Base-by-base conservation (phyloP, 2,797 vertebrate genomes). In the Fratercula arctica region DNA sequence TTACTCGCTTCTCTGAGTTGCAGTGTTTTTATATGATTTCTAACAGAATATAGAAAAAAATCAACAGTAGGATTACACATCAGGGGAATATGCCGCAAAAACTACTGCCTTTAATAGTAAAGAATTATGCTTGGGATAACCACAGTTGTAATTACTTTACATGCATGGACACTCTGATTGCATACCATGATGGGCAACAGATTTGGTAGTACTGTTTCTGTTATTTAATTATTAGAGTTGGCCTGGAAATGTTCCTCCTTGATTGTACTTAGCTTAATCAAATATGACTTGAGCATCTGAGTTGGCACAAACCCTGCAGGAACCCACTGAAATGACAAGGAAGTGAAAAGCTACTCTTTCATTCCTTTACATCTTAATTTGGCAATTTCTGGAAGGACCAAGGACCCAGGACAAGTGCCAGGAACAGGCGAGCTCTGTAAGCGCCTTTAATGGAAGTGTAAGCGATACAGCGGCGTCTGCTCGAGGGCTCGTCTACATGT, bases 181-280 rank as follows among this genome's bases (percentile, higher is more conserved):
- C 78, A 85, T 72, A 86, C 43, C 39, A 72, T 69, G 95, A 90
- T 91, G 92, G 96, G 92, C 90, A 96, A 94, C 93, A 96, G 87
- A 93, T 94, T 89, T 93, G 80, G 92, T 95, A 81, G 35, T 56
- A 87, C 59, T 70, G 41, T 78, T 87, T 92, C 87, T 87, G 64
- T 84, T 76, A 90, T 67, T 92, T 77, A 89, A 88, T 85, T 67
- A 87, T 74, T 74, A 89, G 51, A 77, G 13, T 76, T 94, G 96
- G 60, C 72, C 96, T 91, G 70, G 28, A 96, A 92, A 60, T 69
- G 39, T 73, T 94, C 89, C 85, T 91, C 85, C 70, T 94, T 96
- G 77, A 96, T 90, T 95, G 77, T 56, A 88, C 54, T 91, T 81
- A 93, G 84, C 90, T 95, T 88, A 94, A 96, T 95, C 84, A 96